phyloP scores from a whole-genome alignment of 1,140 invertebrate genomes.

The Reticulitermes speratus region DNA sequence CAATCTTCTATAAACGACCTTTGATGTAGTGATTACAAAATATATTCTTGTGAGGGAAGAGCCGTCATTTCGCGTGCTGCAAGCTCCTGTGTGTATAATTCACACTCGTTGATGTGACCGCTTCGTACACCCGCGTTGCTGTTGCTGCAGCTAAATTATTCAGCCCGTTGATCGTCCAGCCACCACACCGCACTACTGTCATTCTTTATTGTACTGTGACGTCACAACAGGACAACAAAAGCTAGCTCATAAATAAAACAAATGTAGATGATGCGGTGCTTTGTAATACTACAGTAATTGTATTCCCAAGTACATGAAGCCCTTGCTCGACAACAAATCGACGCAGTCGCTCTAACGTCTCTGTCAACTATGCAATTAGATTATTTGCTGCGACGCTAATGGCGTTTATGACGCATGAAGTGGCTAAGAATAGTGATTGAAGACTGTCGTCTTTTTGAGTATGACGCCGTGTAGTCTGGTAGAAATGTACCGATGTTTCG shows the following conservation, averaged over 20 bases:
- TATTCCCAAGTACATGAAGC: background rate
- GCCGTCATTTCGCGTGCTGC: background rate
- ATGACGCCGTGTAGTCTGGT: too few relatives aligned
- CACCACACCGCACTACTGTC: background rate
- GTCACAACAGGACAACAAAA: background rate
- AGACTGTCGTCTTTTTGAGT: too few relatives aligned
- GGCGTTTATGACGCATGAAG: background rate
- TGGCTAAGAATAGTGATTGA: background rate
- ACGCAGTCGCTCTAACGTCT: background rate
- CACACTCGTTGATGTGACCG: background rate
- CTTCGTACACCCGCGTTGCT: background rate
- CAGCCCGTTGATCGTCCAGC: background rate
- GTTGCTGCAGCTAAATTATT: background rate
- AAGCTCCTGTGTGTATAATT: background rate
- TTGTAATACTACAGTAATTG: background rate
- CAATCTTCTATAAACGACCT: background rate
- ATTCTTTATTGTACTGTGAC: background rate
- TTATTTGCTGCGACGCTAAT: background rate
- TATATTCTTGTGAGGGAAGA: background rate
- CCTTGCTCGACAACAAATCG: background rate
- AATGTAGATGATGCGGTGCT: background rate
- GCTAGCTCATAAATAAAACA: conserved; percentile 2
- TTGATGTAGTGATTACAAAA: background rate
- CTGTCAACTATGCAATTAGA: background rate
- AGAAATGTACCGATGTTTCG: too few relatives aligned